Evolutionary conservation across 1,140 invertebrate species (phyloP).

Genomic region (Drosophila paulistorum): DNA sequence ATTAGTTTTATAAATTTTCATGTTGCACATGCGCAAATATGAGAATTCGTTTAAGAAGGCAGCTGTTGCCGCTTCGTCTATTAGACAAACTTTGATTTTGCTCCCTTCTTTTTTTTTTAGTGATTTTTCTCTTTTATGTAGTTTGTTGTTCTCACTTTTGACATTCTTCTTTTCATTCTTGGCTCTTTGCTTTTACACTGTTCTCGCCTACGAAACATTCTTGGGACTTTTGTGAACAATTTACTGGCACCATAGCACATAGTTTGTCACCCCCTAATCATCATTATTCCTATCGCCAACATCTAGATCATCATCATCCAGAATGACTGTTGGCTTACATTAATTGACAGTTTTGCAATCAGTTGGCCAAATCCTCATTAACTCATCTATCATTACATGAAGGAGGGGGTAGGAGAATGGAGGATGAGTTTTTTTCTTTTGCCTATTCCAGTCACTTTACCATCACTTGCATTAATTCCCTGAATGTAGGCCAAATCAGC

Average conservation of each 20-base stretch:
- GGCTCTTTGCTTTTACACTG: neutral
- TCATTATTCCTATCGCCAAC: no score
- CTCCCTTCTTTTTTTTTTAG: neutral
- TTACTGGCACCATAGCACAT: constrained; percentile 23
- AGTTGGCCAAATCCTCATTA: constrained; percentile 54
- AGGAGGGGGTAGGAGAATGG: neutral
- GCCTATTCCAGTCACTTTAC: neutral
- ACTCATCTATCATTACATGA: constrained; percentile 55
- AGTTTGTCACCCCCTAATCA: constrained; percentile 14
- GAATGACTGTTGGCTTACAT: constrained; percentile 38
- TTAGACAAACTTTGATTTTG: constrained; percentile 28
- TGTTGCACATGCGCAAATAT: constrained; percentile 45
- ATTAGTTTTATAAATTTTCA: constrained; percentile 39
- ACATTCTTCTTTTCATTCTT: neutral
- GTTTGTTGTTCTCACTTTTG: neutral
- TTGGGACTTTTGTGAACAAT: constrained; percentile 20
- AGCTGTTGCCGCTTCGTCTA: constrained; percentile 14
- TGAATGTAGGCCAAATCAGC: constrained; percentile 53
- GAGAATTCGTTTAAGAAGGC: constrained; percentile 5
- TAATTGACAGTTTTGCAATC: constrained; percentile 61
- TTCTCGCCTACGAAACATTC: neutral
- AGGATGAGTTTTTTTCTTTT: no score
- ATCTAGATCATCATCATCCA: constrained; percentile 7
- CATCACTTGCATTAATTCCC: constrained; percentile 34
- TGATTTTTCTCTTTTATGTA: neutral